A percentile compares a stretch with the other conserved stretches of the same genome.
These are phyloP conservation scores for Bubo bubo DNA, from an alignment of 2,113 vertebrate genomes.

Conservation along the genomic window DNA sequence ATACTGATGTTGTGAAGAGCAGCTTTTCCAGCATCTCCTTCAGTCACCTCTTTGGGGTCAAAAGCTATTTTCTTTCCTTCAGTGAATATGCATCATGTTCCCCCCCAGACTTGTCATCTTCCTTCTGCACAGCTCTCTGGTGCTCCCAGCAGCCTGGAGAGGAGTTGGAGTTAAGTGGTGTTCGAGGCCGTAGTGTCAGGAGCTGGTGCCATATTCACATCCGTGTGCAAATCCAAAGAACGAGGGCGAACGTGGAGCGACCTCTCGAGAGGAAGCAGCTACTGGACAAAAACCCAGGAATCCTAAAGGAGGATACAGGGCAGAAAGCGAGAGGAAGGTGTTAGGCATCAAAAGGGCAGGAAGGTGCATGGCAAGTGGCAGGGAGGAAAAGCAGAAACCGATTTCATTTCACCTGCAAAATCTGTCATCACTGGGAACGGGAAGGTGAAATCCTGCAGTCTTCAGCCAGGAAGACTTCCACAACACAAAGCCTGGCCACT, in stretches of 20 bases:
- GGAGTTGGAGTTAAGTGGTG: background rate
- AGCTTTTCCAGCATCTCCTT: background rate
- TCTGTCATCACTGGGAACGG: background rate
- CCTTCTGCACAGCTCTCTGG: rapidly evolving
- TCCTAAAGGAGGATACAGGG: background rate
- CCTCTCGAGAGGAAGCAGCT: background rate
- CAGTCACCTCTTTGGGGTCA: background rate
- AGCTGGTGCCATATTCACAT: background rate
- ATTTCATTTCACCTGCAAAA: background rate
- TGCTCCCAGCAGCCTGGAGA: background rate
- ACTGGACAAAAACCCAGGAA: rapidly evolving
- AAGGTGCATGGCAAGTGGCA: background rate
- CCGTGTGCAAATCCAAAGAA: background rate
- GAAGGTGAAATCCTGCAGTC: background rate
- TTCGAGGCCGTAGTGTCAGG: background rate
- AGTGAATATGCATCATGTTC: background rate
- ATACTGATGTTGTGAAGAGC: background rate
- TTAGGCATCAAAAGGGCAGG: background rate
- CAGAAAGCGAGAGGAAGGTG: background rate
- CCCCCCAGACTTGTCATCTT: background rate
- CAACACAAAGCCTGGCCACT: background rate
- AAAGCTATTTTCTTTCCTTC: background rate
- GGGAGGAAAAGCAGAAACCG: background rate
- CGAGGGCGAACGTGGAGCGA: background rate
- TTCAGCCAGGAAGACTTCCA: background rate